A percentile compares a stretch with the other conserved stretches of the same genome.
These are phyloP conservation scores for Carapus acus DNA, from an alignment of 2,797 vertebrate genomes.

Conservation along the genomic window DNA sequence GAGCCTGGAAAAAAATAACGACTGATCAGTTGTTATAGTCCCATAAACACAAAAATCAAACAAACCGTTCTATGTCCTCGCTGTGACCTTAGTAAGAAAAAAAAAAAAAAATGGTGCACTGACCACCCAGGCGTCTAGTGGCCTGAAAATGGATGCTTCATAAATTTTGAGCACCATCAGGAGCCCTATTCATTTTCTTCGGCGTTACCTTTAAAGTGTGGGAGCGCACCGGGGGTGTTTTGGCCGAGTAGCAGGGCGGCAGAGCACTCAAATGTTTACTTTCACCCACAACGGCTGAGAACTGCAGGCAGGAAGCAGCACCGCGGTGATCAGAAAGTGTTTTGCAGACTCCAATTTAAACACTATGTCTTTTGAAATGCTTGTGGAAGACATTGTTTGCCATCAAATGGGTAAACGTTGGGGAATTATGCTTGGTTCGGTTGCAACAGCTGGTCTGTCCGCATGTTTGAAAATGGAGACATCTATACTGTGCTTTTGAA, in stretches of 20 bases:
- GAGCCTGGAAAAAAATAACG: not conserved
- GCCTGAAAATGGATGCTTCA: constrained; percentile 1
- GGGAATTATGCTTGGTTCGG: not conserved
- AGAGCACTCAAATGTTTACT: constrained; percentile 5
- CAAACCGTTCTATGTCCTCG: not conserved
- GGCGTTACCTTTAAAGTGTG: constrained; percentile 1
- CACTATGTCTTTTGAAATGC: not conserved
- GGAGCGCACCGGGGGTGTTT: not conserved
- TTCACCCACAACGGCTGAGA: not conserved
- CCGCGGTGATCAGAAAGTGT: not conserved
- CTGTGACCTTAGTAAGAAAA: constrained; percentile 4
- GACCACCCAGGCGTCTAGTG: not conserved
- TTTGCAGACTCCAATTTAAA: not conserved
- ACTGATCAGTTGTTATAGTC: not conserved
- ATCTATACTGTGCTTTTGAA: not conserved
- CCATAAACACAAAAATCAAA: not conserved
- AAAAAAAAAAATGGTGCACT: not conserved
- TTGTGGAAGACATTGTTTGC: not conserved
- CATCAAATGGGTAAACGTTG: not conserved
- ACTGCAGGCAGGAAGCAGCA: not conserved
- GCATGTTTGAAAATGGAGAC: not conserved
- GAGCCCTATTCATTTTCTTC: constrained; percentile 4
- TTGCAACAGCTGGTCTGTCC: not conserved
- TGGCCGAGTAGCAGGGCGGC: not conserved
- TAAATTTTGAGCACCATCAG: constrained; percentile 7